Evolutionary conservation across 2,113 vertebrate genomes (phyloP).

Genomic region (Upupa epops): DNA sequence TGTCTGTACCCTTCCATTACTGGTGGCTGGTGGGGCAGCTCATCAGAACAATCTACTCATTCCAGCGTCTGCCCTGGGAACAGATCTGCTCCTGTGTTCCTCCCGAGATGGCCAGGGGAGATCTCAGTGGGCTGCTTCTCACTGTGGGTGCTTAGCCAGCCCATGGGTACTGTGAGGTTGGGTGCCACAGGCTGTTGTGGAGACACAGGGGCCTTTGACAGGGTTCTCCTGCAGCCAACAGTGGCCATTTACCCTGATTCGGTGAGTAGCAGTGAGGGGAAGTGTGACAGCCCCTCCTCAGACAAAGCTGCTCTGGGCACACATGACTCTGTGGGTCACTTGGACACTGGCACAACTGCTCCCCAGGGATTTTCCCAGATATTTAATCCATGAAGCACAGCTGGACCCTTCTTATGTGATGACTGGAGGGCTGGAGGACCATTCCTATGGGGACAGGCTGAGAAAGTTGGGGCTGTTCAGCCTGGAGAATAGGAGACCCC

Average conservation of each 20-base stretch:
- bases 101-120: background rate
- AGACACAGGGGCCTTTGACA: rapidly evolving
- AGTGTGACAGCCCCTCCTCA: background rate
- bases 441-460: no score
- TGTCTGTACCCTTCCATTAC: rapidly evolving
- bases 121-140: rapidly evolving
- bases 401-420: rapidly evolving
- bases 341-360: background rate
- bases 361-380: no score
- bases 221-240: background rate
- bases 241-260: background rate
- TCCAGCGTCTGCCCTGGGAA: background rate
- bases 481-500: no score
- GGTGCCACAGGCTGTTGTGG: background rate
- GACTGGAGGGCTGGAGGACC: no score
- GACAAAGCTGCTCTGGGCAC: no score
- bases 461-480: no score
- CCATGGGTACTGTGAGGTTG: background rate
- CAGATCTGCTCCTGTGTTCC: background rate
- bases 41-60: background rate
- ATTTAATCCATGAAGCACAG: rapidly evolving
- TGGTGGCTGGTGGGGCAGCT: rapidly evolving
- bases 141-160: background rate
- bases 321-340: background rate
- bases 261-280: background rate